phyloP scores from a whole-genome alignment of 2,888 invertebrate genomes.

The Rhagonycha lutea region DNA sequence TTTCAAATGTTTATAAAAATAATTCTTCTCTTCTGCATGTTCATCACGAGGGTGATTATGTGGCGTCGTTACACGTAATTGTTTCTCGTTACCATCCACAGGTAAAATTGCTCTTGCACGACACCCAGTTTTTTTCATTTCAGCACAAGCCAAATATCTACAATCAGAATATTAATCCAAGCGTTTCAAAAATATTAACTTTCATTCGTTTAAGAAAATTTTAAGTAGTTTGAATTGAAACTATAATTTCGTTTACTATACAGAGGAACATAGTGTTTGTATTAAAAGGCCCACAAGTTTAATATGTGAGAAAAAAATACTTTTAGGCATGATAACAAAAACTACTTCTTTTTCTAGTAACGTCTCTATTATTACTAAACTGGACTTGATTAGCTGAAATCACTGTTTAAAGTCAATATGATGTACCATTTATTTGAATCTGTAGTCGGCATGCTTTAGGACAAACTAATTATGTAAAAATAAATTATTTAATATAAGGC shows the following conservation, averaged over 20 bases:
- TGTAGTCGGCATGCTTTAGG: background rate
- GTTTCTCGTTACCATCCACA: constrained; percentile 38
- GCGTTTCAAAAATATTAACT: too few species aligned
- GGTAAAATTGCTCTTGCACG: constrained; percentile 47
- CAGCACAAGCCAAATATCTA: constrained; percentile 48
- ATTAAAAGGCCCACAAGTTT: background rate
- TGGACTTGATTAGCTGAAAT: background rate
- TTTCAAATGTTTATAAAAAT: constrained; percentile 43
- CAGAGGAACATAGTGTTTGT: background rate
- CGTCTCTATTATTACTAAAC: background rate
- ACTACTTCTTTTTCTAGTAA: too few species aligned
- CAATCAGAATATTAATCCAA: background rate
- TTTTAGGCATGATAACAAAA: too few species aligned
- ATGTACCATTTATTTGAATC: background rate
- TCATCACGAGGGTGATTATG: constrained; percentile 49
- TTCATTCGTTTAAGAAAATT: too few species aligned
- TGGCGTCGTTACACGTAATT: constrained; percentile 43
- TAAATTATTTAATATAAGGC: background rate
- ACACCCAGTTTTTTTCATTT: constrained; percentile 46
- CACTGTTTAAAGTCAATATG: background rate
- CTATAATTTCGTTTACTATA: background rate
- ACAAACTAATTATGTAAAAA: background rate
- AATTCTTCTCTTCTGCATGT: constrained; percentile 44
- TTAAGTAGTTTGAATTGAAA: background rate
- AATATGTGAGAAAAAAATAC: background rate